Evolutionary conservation across 2,113 vertebrate species (phyloP).

Genomic region (Etia nguti): DNA sequence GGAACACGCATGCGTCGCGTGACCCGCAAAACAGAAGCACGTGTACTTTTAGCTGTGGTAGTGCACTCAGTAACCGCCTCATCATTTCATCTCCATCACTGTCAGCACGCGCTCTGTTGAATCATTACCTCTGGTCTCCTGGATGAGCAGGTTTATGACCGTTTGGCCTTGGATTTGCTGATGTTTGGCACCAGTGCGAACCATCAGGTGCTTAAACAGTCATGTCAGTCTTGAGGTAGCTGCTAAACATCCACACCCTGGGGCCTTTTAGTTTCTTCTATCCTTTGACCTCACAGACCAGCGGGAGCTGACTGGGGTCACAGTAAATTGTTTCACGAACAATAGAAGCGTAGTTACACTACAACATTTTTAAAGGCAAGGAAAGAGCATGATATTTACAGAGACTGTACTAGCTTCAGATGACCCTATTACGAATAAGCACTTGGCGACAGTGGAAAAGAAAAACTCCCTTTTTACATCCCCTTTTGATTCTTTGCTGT

Average conservation of each 20-base stretch:
- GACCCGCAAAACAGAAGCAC: neutral
- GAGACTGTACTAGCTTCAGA: neutral
- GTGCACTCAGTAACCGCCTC: conserved; percentile 25
- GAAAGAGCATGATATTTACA: neutral
- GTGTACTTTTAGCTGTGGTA: conserved; percentile 34
- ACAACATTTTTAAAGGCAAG: neutral
- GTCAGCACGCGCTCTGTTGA: conserved; percentile 8
- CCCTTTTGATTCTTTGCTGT: neutral
- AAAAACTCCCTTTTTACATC: neutral
- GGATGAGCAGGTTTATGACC: conserved; percentile 22
- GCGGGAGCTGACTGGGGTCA: conserved; percentile 55
- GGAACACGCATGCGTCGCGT: neutral
- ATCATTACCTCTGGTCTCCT: conserved; percentile 4
- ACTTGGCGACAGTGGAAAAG: neutral
- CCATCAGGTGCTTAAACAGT: conserved; percentile 62
- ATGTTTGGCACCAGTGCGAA: conserved; percentile 2
- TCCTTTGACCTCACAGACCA: conserved; percentile 47
- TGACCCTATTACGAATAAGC: neutral
- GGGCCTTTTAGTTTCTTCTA: conserved; percentile 1
- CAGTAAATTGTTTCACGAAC: conserved; percentile 61
- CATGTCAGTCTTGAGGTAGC: neutral
- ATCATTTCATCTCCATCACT: conserved; percentile 33
- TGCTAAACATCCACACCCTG: conserved; percentile 19
- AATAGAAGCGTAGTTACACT: conserved; percentile 52
- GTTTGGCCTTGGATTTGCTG: neutral